Base-by-base conservation (phyloP, 2,797 vertebrate species). In the Eulemur coronatus region DNA sequence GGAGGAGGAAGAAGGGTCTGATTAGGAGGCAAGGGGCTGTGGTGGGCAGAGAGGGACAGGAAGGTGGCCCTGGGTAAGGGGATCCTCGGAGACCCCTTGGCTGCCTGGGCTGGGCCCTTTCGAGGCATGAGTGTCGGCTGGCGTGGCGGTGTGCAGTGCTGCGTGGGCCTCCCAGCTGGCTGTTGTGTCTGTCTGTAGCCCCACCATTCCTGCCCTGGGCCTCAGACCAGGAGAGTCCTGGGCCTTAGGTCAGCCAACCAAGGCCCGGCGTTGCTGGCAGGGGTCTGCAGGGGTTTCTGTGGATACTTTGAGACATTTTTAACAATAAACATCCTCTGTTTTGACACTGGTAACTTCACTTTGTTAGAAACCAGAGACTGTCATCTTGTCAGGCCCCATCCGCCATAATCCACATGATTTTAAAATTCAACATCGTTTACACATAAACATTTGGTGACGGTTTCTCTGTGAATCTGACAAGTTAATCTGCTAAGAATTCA, bases 281-380 rank as follows among this genome's bases (percentile, higher is more conserved):
- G 98, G 98, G 98, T 95, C 1, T 63, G 96, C 94, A 98, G 98
- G 98, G 97, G 97, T 98, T 97, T 98, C 97, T 65, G 94, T 96
- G 98, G 98, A 98, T 98, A 95, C 98, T 98, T 98, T 98, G 98
- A 98, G 98, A 98, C 98, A 98, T 98, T 98, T 98, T 98, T 98
- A 98, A 98, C 98, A 98, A 98, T 98, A 99, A 99, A 98, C 98
- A 98, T 98, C 99, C 98, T 98, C 98, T 98, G 98, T 98, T 98
- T 98, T 76, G 98, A 88, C 95, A 98, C 98, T 98, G 98, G 98
- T 98, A 98, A 99, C 98, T 98, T 98, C 98, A 98, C 98, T 98
- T 98, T 99, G 99, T 98, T 99, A 99, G 97, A 99, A 99, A 99
- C 99, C 99, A 99, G 99, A 99, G 98, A 98, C 99, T 98, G 98